Evolutionary conservation across 2,888 invertebrate species (phyloP).

Genomic region (Cloeon dipterum): DNA sequence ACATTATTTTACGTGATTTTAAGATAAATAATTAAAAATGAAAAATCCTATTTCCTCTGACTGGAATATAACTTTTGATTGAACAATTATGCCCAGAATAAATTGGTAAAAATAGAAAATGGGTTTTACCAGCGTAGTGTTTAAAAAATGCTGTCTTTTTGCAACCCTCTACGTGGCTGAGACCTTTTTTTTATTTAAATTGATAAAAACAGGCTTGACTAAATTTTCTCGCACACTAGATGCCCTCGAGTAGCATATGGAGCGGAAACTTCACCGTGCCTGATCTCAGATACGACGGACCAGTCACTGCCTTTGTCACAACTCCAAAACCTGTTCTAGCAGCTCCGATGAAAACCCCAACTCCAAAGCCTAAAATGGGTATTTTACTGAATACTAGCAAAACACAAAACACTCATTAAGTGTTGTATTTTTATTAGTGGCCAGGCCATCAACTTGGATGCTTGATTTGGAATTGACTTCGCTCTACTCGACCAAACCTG

Average conservation of each 20-base stretch:
- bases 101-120: too few relatives aligned
- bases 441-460: neutral
- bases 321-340: neutral
- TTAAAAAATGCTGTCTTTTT: too few relatives aligned
- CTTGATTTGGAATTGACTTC: neutral
- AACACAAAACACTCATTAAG: too few relatives aligned
- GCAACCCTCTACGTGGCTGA: too few relatives aligned
- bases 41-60: too few relatives aligned
- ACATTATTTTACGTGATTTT: too few relatives aligned
- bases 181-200: too few relatives aligned
- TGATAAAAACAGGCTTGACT: too few relatives aligned
- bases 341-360: neutral
- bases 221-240: neutral
- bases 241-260: neutral
- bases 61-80: too few relatives aligned
- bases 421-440: neutral
- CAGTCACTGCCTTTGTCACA: neutral
- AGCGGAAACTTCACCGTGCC: neutral
- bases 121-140: too few relatives aligned
- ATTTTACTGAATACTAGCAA: neutral
- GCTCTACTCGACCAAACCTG: neutral
- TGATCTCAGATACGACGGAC: neutral
- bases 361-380: neutral
- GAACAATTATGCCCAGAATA: too few relatives aligned
- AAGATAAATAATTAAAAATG: too few relatives aligned